A percentile compares a stretch with the other conserved stretches of the same genome.
Conservation (phyloP, 2,888 invertebrate genomes). For the Eucriotettix oculatus region DNA sequence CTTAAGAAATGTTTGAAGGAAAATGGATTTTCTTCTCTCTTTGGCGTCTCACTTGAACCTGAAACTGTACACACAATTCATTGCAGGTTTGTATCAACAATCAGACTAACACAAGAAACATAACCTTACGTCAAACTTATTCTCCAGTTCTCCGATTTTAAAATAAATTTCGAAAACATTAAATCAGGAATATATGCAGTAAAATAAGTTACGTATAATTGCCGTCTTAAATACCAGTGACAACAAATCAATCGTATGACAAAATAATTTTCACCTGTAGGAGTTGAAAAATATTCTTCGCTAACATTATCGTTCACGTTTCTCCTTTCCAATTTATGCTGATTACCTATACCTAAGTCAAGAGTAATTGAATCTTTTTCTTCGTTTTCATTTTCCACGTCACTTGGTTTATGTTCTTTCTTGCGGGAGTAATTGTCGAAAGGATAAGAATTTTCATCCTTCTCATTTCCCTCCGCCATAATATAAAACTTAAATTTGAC, state of each 20-base stretch:
- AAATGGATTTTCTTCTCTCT: slow-evolving; percentile 59
- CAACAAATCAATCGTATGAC: background rate
- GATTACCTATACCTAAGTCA: slow-evolving; percentile 34
- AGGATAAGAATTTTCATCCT: slow-evolving; percentile 7
- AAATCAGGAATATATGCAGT: too few relatives aligned
- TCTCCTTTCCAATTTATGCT: slow-evolving; percentile 10
- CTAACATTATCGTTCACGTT: slow-evolving; percentile 1
- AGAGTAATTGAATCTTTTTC: slow-evolving; percentile 29
- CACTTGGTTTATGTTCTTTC: background rate
- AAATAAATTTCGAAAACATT: too few relatives aligned
- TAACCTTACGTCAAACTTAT: too few relatives aligned
- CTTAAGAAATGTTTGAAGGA: slow-evolving; percentile 73
- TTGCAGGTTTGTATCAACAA: too few relatives aligned
- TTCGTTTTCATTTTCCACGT: slow-evolving; percentile 16
- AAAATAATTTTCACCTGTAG: slow-evolving; percentile 7
- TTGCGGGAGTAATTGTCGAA: slow-evolving; percentile 5
- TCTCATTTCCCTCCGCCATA: slow-evolving; percentile 11
- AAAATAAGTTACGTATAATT: too few relatives aligned
- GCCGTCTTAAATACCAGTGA: background rate
- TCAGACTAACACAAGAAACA: too few relatives aligned
- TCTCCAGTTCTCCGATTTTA: too few relatives aligned
- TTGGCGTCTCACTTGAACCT: slow-evolving; percentile 26
- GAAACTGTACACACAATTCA: slow-evolving; percentile 8
- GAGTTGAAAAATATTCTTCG: background rate
- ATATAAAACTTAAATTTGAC: background rate